Conservation (phyloP, 2,888 invertebrate species). For the Meiosimyza decipiens region DNA sequence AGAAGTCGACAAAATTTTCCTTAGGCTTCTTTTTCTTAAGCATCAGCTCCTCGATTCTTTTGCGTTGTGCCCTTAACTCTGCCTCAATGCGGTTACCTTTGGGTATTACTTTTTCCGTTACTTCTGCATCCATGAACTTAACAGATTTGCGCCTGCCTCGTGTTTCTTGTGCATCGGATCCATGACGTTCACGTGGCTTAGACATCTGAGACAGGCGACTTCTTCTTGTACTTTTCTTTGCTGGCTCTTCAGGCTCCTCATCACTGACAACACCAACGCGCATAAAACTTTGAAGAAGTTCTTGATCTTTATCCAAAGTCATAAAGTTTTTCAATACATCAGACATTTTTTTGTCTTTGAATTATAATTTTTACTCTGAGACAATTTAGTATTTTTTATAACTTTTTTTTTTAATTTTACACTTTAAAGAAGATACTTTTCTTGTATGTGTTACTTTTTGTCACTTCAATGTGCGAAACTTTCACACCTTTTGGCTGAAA, state of each 20-base stretch:
- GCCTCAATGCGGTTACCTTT: constrained; percentile 58
- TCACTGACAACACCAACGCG: constrained; percentile 74
- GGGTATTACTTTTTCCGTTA: constrained; percentile 36
- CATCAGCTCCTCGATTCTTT: constrained; percentile 55
- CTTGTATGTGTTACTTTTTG: not conserved
- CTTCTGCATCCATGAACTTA: constrained; percentile 46
- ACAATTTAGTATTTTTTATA: not conserved
- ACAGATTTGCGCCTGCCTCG: constrained; percentile 33
- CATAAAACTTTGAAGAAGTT: constrained; percentile 83
- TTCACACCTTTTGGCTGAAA: constrained; percentile 50
- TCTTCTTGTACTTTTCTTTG: constrained; percentile 38
- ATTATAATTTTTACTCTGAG: not conserved
- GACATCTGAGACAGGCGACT: constrained; percentile 42
- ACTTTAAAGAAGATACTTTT: not conserved
- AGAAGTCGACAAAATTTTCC: constrained; percentile 76
- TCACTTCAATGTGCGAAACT: constrained; percentile 46
- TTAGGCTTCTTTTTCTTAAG: constrained; percentile 61
- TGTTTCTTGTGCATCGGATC: constrained; percentile 42
- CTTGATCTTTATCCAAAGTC: constrained; percentile 77
- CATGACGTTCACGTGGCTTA: constrained; percentile 50
- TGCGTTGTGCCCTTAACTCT: constrained; percentile 54
- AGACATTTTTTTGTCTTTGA: constrained; percentile 53
- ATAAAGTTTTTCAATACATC: constrained; percentile 72
- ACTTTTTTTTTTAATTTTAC: not conserved
- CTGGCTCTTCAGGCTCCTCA: constrained; percentile 66